Evolutionary conservation across 2,888 invertebrate genomes (phyloP).

Genomic region (Idaea biselata): DNA sequence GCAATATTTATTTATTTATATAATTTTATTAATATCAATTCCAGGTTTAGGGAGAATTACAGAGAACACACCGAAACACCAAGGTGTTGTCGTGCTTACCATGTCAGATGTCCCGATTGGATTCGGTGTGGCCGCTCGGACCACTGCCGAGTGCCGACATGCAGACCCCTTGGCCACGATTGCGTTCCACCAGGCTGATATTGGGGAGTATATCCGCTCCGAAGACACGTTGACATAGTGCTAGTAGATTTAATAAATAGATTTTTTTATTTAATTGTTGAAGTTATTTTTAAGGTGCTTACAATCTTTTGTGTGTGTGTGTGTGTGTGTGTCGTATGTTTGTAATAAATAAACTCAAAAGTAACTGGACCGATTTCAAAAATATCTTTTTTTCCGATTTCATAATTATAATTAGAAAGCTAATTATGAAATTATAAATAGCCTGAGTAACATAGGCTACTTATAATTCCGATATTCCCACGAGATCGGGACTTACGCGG

Average conservation of each 20-base stretch:
- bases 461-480: too few species aligned
- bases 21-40: neutral
- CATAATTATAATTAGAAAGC: too few species aligned
- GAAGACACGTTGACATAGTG: conserved; percentile 88
- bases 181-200: conserved; percentile 98
- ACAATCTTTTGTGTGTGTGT: neutral
- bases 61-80: conserved; percentile 95
- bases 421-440: too few species aligned
- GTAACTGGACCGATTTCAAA: too few species aligned
- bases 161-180: conserved; percentile 96
- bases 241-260: conserved; percentile 24
- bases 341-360: too few species aligned
- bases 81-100: conserved; percentile 95
- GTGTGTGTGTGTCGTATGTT: too few species aligned
- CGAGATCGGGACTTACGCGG: too few species aligned
- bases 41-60: conserved; percentile 96
- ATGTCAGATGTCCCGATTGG: conserved; percentile 98
- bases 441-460: too few species aligned
- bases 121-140: conserved; percentile 95
- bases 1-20: too few species aligned
- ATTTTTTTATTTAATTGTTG: conserved; percentile 14
- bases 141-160: conserved; percentile 94
- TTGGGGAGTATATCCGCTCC: conserved; percentile 97
- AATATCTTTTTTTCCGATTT: too few species aligned
- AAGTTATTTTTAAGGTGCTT: conserved; percentile 9